phyloP scores from a whole-genome alignment of 2,888 invertebrate species.

The Oligia latruncula region DNA sequence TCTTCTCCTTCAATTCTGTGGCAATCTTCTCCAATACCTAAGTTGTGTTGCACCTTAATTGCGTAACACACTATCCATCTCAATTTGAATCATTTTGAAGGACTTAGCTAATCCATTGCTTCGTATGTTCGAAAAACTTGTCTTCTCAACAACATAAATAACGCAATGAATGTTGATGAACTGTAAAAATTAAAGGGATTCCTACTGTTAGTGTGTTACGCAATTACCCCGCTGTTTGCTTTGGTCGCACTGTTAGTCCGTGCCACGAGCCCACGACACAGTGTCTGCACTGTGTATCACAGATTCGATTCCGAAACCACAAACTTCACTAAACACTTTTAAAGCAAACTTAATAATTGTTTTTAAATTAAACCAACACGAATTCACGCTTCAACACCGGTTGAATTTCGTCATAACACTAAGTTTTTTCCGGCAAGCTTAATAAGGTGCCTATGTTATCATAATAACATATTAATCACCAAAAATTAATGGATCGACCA shows the following conservation, averaged over 20 bases:
- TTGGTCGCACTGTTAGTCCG: not conserved
- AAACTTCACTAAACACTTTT: not conserved
- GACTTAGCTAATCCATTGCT: no score
- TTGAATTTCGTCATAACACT: slow-evolving; percentile 13
- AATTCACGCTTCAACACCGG: not conserved
- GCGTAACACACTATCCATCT: no score
- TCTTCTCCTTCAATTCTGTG: not conserved
- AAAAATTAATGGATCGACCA: no score
- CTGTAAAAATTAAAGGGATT: no score
- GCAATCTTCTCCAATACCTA: not conserved
- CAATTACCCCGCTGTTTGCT: no score
- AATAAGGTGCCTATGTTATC: not conserved
- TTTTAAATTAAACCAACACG: not conserved
- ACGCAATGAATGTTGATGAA: no score
- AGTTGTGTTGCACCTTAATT: not conserved
- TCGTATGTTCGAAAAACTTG: no score
- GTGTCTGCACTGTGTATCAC: not conserved
- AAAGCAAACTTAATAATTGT: not conserved
- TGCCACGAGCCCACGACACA: not conserved
- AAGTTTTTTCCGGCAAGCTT: not conserved
- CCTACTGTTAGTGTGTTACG: no score
- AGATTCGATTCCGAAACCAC: not conserved
- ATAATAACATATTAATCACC: not conserved
- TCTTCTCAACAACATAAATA: no score
- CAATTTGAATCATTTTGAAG: no score